A percentile compares a stretch with the other conserved stretches of the same genome.
These are phyloP conservation scores for Drosophila persimilis DNA, from an alignment of 1,140 invertebrate species.

Conservation along the genomic window DNA sequence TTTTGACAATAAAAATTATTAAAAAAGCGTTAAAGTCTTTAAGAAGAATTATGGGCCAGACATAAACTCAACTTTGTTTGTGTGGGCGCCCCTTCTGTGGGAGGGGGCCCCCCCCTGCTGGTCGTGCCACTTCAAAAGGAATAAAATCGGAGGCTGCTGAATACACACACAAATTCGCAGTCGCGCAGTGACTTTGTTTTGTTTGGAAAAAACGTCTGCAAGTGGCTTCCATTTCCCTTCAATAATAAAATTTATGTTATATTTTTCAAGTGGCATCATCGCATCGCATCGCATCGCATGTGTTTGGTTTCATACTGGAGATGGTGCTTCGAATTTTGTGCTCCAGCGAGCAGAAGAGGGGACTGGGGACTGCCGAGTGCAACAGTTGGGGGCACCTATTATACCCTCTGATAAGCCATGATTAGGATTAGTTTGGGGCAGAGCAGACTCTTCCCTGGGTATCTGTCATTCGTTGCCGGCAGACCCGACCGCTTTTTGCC, in stretches of 20 bases:
- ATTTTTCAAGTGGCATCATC: slow-evolving; percentile 52
- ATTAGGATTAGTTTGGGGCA: too few relatives aligned
- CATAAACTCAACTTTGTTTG: slow-evolving; percentile 54
- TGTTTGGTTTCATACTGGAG: slow-evolving; percentile 34
- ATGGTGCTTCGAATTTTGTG: slow-evolving; percentile 20
- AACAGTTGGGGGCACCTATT: too few relatives aligned
- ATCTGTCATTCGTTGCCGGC: background rate
- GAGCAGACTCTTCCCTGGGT: background rate
- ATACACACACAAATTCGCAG: slow-evolving; percentile 42
- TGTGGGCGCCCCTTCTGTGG: too few relatives aligned
- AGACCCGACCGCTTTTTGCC: background rate
- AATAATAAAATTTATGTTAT: slow-evolving; percentile 73
- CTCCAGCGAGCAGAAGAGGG: slow-evolving; percentile 2
- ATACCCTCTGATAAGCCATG: too few relatives aligned
- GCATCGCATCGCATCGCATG: slow-evolving; percentile 37
- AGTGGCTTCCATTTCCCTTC: slow-evolving; percentile 35
- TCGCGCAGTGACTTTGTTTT: slow-evolving; percentile 34
- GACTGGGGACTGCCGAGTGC: too few relatives aligned
- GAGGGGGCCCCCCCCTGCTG: background rate
- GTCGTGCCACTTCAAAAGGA: slow-evolving; percentile 66
- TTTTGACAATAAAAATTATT: slow-evolving; percentile 73
- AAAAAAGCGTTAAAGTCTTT: slow-evolving; percentile 76
- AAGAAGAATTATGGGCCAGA: slow-evolving; percentile 61
- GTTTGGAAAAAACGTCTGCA: slow-evolving; percentile 35
- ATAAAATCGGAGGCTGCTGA: slow-evolving; percentile 56